Base-by-base conservation (phyloP, 2,888 invertebrate genomes). In the Salpingus planirostris region DNA sequence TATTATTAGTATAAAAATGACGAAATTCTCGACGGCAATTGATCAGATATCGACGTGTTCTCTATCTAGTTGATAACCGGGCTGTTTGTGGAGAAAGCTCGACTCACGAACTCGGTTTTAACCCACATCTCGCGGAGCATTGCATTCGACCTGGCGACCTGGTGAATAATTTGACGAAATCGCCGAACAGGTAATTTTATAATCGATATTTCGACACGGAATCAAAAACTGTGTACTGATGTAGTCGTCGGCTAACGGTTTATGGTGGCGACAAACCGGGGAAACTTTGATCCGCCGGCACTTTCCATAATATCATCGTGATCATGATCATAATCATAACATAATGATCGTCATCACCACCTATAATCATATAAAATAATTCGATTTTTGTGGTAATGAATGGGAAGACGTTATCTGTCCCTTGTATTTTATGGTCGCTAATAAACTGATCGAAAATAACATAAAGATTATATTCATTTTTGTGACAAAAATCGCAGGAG, bases 21-120 rank as follows among this genome's bases (percentile, higher is more conserved):
- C 29, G 39, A 40, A 42, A 40, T 42, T 40, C 33, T 24, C 33
- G 36, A 38, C 40, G 12, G 26, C 36, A 33, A 33, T 38, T 46
- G 51, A 50, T 51, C 49, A 27, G 48, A 46, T 44, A 48, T 48
- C 31, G 49, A 34, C 33, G 27, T 31, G 33, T 34, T 33, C 21
- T 37, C 13, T 13, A n/a, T 8, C 11, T 27, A 21, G 27, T 24
- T 30, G 36, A 31, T 36, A 35, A 35, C 35, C 26, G 30, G 25
- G 25, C 29, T 32, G 24, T 33, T 37, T 29, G 30, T 33, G 37
- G 38, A 31, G 33, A 33, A 23, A 37, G 31, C 33, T 33, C 31
- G 30, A 34, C 33, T 33, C 38, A 38, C 38, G 38, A 38, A 33
- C 34, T 33, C 24, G 33, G 29, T 33, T 38, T 38, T 36, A 36